phyloP scores from a whole-genome alignment of 1,140 invertebrate species.

The Aphaenogaster rudis region DNA sequence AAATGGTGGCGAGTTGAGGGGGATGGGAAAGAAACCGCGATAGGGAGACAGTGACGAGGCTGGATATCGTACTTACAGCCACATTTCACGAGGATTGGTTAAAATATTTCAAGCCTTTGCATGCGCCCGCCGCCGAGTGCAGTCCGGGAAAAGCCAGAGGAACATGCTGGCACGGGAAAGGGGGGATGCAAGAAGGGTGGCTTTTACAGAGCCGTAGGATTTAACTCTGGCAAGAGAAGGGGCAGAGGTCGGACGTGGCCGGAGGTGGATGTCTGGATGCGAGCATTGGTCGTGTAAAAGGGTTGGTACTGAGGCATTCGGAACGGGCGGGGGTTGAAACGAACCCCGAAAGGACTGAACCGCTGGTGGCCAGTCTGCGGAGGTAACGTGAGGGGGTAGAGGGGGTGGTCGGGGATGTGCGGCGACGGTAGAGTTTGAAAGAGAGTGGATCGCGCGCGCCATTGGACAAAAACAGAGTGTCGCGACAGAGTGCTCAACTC shows the following conservation, averaged over 20 bases:
- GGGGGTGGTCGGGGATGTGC: slow-evolving; percentile 2
- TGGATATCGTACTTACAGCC: slow-evolving; percentile 32
- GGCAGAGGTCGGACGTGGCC: background rate
- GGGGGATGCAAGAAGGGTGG: slow-evolving; percentile 37
- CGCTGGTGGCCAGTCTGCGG: slow-evolving; percentile 36
- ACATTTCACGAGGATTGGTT: slow-evolving; percentile 66
- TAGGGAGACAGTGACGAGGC: slow-evolving; percentile 44
- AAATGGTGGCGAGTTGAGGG: background rate
- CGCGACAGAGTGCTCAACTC: slow-evolving; percentile 84
- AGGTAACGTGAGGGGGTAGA: background rate
- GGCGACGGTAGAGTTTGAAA: slow-evolving; percentile 33
- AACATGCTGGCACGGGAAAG: slow-evolving; percentile 27
- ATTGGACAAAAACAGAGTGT: slow-evolving; percentile 84
- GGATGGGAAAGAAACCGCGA: slow-evolving; percentile 15
- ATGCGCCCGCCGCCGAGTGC: slow-evolving; percentile 29
- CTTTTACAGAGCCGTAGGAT: slow-evolving; percentile 75
- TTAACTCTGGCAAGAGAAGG: slow-evolving; percentile 74
- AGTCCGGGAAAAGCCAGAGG: slow-evolving; percentile 50
- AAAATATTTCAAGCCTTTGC: slow-evolving; percentile 74
- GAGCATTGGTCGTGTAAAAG: slow-evolving; percentile 50
- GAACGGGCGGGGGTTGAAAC: slow-evolving; percentile 45
- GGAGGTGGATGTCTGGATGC: slow-evolving; percentile 41
- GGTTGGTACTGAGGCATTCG: slow-evolving; percentile 44
- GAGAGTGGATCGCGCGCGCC: slow-evolving; percentile 58
- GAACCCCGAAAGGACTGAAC: slow-evolving; percentile 63